These are phyloP conservation scores for Caenorhabditis sp. DNA, from an alignment of 2,888 invertebrate genomes.

Conservation along the genomic window DNA sequence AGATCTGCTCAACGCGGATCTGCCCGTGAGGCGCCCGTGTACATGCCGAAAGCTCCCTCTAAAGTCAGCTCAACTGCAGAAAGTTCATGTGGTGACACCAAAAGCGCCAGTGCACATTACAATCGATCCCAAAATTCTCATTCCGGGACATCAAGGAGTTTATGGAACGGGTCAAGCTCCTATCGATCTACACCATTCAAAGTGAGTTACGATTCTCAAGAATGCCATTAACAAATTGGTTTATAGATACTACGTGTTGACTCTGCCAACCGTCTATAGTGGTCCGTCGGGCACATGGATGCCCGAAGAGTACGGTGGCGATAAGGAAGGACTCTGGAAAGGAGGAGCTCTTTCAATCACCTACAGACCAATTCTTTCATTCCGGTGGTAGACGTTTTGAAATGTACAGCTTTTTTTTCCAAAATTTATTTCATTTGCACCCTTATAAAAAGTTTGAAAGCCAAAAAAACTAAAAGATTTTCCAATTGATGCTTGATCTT, in stretches of 20 bases:
- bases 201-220: conserved; percentile 36
- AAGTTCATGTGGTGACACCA: conserved; percentile 91
- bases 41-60: conserved; percentile 87
- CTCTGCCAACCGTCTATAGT: conserved; percentile 74
- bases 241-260: conserved; percentile 70
- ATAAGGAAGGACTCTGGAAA: conserved; percentile 47
- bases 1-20: conserved; percentile 89
- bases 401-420: neutral
- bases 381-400: conserved; percentile 42
- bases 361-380: conserved; percentile 59
- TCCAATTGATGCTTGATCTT: no score
- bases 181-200: conserved; percentile 73
- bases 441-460: no score
- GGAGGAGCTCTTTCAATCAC: conserved; percentile 56
- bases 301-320: conserved; percentile 39
- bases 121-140: conserved; percentile 89
- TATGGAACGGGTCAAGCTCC: conserved; percentile 74
- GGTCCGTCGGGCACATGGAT: conserved; percentile 68
- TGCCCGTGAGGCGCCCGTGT: conserved; percentile 93
- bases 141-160: conserved; percentile 62
- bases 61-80: conserved; percentile 85
- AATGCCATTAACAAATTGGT: no score
- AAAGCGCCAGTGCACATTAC: conserved; percentile 94
- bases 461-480: no score
- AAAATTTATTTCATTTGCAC: neutral